phyloP scores from a whole-genome alignment of 1,140 invertebrate species.

The Cephus cinctus region DNA sequence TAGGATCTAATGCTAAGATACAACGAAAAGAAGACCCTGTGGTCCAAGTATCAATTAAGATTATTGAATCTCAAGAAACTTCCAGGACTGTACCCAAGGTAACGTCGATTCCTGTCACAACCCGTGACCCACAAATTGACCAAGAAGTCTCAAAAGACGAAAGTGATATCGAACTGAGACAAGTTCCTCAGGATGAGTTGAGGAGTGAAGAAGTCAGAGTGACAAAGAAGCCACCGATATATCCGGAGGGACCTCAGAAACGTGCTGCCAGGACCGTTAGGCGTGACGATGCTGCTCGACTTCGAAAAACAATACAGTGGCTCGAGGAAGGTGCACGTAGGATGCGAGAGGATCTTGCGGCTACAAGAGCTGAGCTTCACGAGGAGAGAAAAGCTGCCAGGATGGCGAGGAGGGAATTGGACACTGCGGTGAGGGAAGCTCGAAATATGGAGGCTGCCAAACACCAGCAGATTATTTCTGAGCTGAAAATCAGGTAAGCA shows the following conservation, averaged over 20 bases:
- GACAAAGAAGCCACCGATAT: constrained; percentile 19
- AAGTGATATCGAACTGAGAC: no score
- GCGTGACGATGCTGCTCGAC: constrained; percentile 25
- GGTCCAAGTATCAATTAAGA: no score
- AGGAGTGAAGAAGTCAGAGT: constrained; percentile 19
- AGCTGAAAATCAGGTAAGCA: constrained; percentile 34
- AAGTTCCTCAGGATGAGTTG: no score
- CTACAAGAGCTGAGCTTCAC: constrained; percentile 38
- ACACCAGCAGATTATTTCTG: constrained; percentile 36
- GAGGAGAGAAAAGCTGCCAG: constrained; percentile 38
- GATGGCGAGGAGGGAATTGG: constrained; percentile 34
- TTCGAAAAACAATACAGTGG: constrained; percentile 45
- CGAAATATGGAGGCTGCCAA: constrained; percentile 35
- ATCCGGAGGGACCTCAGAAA: constrained; percentile 12
- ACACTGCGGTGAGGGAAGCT: constrained; percentile 32
- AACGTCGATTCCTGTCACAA: no score
- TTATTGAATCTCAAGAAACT: no score
- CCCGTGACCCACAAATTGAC: no score
- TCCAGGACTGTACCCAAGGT: no score
- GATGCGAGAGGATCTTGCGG: constrained; percentile 40
- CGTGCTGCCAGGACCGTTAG: background rate
- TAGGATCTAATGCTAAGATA: no score
- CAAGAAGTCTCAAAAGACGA: no score
- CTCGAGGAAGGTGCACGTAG: constrained; percentile 38
- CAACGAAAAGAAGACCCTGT: no score